Evolutionary conservation across 2,113 vertebrate species (phyloP).

Genomic region (Cygnus buccinator): DNA sequence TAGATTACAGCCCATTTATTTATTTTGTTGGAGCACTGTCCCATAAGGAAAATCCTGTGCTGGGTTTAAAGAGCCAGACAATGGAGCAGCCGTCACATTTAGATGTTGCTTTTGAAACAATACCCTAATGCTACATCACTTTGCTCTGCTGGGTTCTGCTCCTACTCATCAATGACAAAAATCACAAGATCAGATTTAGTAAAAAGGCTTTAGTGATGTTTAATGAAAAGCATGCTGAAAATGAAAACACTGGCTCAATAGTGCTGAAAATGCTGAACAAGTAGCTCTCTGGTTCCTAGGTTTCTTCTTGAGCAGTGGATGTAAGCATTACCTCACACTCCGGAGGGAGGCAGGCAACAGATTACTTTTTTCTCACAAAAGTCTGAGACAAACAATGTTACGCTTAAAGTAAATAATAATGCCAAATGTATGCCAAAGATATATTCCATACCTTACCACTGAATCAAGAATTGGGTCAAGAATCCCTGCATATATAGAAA

Average conservation of each 20-base stretch:
- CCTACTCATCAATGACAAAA: constrained; percentile 47
- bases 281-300: constrained; percentile 14
- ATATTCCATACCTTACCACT: neutral
- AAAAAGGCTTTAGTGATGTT: constrained; percentile 44
- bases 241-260: constrained; percentile 41
- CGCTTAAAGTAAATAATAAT: neutral
- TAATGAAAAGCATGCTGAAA: constrained; percentile 44
- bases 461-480: neutral
- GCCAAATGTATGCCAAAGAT: neutral
- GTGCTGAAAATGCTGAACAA: constrained; percentile 69
- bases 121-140: constrained; percentile 52
- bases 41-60: constrained; percentile 56
- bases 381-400: neutral
- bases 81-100: constrained; percentile 52
- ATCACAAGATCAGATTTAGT: constrained; percentile 61
- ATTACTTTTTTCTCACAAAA: too few relatives aligned
- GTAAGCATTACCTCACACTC: constrained; percentile 16
- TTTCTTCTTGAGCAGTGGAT: constrained; percentile 11
- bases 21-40: constrained; percentile 57
- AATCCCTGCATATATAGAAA: neutral
- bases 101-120: constrained; percentile 70
- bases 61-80: constrained; percentile 62
- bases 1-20: constrained; percentile 61
- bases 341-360: neutral
- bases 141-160: constrained; percentile 50